Conservation (phyloP, 2,797 vertebrate genomes). For the Pipistrellus pipistrellus region DNA sequence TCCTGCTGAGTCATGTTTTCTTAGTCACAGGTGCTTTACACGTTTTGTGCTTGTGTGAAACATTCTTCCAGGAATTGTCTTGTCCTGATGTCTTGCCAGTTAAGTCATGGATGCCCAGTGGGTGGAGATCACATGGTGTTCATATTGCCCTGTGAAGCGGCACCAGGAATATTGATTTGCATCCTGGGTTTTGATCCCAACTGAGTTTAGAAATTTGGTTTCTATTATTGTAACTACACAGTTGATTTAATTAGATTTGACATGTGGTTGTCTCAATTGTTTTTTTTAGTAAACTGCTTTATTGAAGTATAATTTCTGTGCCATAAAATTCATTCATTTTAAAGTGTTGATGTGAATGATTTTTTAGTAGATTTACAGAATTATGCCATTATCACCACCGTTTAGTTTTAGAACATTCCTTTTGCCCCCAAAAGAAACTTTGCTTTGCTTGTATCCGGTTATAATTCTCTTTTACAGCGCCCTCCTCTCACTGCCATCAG, state of each 20-base stretch:
- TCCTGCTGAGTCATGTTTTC: conserved; percentile 69
- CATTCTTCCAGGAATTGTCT: conserved; percentile 4
- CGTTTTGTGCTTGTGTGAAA: conserved; percentile 5
- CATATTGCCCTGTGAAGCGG: not conserved
- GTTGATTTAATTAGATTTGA: not conserved
- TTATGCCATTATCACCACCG: not conserved
- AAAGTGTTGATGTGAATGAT: not conserved
- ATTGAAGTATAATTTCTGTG: conserved; percentile 22
- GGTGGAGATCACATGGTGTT: not conserved
- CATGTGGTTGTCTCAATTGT: not conserved
- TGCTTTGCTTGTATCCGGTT: not conserved
- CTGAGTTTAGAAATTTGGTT: not conserved
- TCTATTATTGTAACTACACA: not conserved
- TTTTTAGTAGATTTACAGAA: conserved; percentile 31
- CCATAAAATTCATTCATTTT: conserved; percentile 18
- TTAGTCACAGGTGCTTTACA: not conserved
- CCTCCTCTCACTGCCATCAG: not conserved
- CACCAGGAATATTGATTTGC: not conserved
- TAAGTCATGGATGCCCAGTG: not conserved
- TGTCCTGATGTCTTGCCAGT: not conserved
- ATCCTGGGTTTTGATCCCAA: not conserved
- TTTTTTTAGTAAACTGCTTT: not conserved
- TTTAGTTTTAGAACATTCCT: conserved; percentile 24
- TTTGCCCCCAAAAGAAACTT: not conserved
- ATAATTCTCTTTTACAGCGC: not conserved